A percentile compares a stretch with the other conserved stretches of the same genome.
These are phyloP conservation scores for Araneus ventricosus DNA, from an alignment of 1,140 invertebrate species.

Conservation along the genomic window DNA sequence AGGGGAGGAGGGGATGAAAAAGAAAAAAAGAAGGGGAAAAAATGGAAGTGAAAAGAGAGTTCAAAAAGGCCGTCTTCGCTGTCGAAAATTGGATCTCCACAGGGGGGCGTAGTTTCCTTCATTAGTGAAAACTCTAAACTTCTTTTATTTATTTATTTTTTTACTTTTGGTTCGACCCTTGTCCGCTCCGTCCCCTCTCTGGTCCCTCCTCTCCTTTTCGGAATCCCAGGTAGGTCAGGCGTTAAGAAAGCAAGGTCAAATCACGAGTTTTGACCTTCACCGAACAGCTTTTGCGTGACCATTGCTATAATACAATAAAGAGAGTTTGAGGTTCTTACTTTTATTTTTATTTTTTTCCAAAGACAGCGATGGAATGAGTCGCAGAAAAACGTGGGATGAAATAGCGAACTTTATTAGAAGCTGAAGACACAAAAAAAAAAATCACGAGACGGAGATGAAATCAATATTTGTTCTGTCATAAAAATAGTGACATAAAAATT, in stretches of 20 bases:
- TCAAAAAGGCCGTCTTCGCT: constrained; percentile 70
- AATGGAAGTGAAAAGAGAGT: constrained; percentile 58
- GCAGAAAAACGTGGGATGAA: neutral
- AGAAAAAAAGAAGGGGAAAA: neutral
- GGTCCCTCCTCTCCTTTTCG: neutral
- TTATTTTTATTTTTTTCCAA: neutral
- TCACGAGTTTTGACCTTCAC: constrained; percentile 51
- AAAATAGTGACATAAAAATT: neutral
- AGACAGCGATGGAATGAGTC: neutral
- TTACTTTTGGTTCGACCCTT: neutral
- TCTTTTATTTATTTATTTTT: neutral
- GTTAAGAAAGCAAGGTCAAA: constrained; percentile 71
- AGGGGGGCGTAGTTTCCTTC: constrained; percentile 71
- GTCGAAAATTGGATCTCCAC: constrained; percentile 72
- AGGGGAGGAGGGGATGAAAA: neutral
- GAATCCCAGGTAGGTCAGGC: constrained; percentile 66
- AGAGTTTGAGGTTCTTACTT: neutral
- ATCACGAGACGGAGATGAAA: neutral
- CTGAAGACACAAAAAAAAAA: neutral
- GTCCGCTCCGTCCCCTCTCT: constrained; percentile 10
- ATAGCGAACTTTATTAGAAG: neutral
- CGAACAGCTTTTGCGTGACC: constrained; percentile 54
- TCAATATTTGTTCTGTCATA: neutral
- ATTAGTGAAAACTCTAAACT: constrained; percentile 65
- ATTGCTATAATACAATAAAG: constrained; percentile 47